Percentiles rank a stretch among this genome's conserved stretches.
These are phyloP conservation scores for Oreochromis aureus DNA, from an alignment of 2,113 vertebrate species.

Conservation along the genomic window DNA sequence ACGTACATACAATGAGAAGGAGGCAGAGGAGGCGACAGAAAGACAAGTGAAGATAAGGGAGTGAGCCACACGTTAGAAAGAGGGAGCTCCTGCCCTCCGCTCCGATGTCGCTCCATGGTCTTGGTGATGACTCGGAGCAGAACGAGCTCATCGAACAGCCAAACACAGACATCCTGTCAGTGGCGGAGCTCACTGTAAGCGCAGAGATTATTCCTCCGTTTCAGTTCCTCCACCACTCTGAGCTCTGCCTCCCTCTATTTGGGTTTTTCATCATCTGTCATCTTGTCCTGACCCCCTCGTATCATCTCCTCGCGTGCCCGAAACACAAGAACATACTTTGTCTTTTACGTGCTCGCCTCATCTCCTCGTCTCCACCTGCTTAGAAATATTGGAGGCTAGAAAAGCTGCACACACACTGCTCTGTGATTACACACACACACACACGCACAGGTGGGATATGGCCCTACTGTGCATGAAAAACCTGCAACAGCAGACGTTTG, in stretches of 20 bases:
- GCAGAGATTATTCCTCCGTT: background rate
- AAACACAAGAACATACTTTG: constrained; percentile 18
- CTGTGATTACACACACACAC: constrained; percentile 18
- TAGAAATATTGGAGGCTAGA: constrained; percentile 28
- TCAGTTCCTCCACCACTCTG: background rate
- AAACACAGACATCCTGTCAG: accelerated
- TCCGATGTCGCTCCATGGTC: background rate
- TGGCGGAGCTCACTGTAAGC: background rate
- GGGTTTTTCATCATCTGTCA: background rate
- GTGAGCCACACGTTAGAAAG: background rate
- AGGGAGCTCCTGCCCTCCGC: background rate
- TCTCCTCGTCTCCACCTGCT: constrained; percentile 28
- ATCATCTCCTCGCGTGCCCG: background rate
- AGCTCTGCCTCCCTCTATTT: background rate
- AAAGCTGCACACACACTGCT: constrained; percentile 32
- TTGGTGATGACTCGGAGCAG: background rate
- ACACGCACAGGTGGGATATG: constrained; percentile 20
- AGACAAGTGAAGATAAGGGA: background rate
- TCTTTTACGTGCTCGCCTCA: background rate
- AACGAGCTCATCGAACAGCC: background rate
- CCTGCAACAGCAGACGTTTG: background rate
- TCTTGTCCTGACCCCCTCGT: background rate
- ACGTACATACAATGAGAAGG: background rate
- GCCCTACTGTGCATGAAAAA: background rate
- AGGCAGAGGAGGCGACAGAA: background rate